phyloP scores from a whole-genome alignment of 1,140 invertebrate species.

The Cephus cinctus region DNA sequence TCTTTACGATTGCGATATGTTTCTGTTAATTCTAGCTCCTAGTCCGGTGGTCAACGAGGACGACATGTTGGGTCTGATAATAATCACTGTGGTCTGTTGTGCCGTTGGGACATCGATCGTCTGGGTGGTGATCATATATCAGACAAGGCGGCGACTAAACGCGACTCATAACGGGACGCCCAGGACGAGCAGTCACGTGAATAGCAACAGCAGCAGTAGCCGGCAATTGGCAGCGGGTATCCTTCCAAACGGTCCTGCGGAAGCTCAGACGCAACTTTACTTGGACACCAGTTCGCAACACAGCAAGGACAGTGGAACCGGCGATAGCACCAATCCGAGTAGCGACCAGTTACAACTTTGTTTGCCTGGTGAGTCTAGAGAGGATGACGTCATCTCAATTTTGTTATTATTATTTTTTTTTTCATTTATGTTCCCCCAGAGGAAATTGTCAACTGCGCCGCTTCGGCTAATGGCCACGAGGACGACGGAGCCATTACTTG shows the following conservation, averaged over 20 bases:
- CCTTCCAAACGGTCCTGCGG: too few relatives aligned
- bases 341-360: constrained; percentile 57
- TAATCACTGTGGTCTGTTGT: constrained; percentile 87
- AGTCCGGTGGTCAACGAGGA: constrained; percentile 59
- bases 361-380: constrained; percentile 39
- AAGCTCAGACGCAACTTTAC: constrained; percentile 47
- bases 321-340: constrained; percentile 62
- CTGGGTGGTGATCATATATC: constrained; percentile 91
- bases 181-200: constrained; percentile 24
- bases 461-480: constrained; percentile 35
- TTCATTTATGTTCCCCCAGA: constrained; percentile 30
- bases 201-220: too few relatives aligned
- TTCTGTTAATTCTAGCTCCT: constrained; percentile 34
- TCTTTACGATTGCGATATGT: constrained; percentile 49
- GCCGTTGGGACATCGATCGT: constrained; percentile 85
- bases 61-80: constrained; percentile 79
- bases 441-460: constrained; percentile 36
- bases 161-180: constrained; percentile 24
- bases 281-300: constrained; percentile 53
- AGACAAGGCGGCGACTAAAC: constrained; percentile 69
- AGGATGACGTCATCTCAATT: constrained; percentile 2
- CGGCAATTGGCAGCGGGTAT: too few relatives aligned
- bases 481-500: too few relatives aligned
- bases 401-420: constrained; percentile 10
- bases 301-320: constrained; percentile 63